These are phyloP conservation scores for Tokudaia tokunoshimensis DNA, from an alignment of 2,797 vertebrate genomes.

Conservation along the genomic window DNA sequence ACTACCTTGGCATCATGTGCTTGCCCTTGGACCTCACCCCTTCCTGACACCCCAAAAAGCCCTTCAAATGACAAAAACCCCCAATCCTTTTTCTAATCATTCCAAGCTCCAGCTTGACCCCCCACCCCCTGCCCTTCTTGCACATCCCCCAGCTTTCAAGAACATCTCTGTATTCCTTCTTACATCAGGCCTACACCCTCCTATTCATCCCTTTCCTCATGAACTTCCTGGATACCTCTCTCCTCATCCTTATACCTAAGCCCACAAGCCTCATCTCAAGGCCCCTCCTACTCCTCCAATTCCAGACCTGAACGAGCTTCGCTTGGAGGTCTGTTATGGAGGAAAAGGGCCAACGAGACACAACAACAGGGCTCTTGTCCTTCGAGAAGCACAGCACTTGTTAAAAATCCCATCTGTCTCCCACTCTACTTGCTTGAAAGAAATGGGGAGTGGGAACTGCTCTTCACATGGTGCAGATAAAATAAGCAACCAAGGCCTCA, in stretches of 20 bases:
- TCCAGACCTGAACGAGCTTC: neutral
- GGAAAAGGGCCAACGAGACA: neutral
- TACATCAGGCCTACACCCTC: neutral
- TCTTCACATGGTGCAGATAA: neutral
- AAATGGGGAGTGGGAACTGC: neutral
- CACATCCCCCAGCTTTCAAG: constrained; percentile 5
- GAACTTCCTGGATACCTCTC: neutral
- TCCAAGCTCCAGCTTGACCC: neutral
- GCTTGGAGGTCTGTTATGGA: neutral
- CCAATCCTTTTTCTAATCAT: neutral
- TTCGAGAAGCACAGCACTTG: neutral
- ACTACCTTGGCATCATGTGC: neutral
- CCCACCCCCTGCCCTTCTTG: neutral
- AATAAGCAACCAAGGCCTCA: neutral
- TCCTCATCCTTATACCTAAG: neutral
- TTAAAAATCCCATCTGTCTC: neutral
- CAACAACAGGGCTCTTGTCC: neutral
- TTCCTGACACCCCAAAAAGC: neutral
- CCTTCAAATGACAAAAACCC: neutral
- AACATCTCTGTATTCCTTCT: neutral
- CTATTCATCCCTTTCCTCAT: neutral
- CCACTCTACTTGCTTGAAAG: neutral
- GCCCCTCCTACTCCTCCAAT: no score
- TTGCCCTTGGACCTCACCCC: neutral
- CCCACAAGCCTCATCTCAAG: neutral